phyloP scores from a whole-genome alignment of 1,140 invertebrate genomes.

The Drosophila asahinai region DNA sequence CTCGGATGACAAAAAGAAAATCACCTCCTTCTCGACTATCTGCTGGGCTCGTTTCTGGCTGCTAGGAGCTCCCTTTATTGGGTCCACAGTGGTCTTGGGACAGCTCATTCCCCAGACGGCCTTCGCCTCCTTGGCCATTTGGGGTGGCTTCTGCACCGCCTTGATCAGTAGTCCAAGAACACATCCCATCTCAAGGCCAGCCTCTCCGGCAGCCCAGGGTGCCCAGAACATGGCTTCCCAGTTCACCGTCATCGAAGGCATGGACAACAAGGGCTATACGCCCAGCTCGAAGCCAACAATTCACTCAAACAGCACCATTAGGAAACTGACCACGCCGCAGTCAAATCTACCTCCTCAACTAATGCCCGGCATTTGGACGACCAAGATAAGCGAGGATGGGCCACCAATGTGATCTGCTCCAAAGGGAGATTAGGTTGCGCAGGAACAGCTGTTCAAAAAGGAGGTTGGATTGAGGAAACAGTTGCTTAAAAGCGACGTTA shows the following conservation, averaged over 20 bases:
- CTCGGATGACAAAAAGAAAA: slow-evolving; percentile 74
- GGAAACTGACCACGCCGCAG: slow-evolving; percentile 73
- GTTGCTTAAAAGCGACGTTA: neutral
- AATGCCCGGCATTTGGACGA: slow-evolving; percentile 84
- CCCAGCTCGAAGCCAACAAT: slow-evolving; percentile 67
- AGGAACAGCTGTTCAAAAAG: neutral
- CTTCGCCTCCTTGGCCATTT: slow-evolving; percentile 75
- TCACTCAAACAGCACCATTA: slow-evolving; percentile 59
- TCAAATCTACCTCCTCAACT: slow-evolving; percentile 84
- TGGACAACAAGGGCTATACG: slow-evolving; percentile 76
- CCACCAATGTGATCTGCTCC: slow-evolving; percentile 59
- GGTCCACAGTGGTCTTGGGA: slow-evolving; percentile 76
- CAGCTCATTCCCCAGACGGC: slow-evolving; percentile 79
- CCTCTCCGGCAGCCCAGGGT: slow-evolving; percentile 49
- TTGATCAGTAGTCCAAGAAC: slow-evolving; percentile 82
- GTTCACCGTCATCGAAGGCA: slow-evolving; percentile 69
- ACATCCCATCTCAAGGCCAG: slow-evolving; percentile 61
- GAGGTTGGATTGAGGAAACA: neutral
- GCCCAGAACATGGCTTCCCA: slow-evolving; percentile 73
- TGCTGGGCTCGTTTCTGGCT: slow-evolving; percentile 84
- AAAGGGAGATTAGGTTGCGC: slow-evolving; percentile 5
- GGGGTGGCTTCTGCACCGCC: slow-evolving; percentile 72
- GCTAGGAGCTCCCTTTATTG: slow-evolving; percentile 81
- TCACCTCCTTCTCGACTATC: slow-evolving; percentile 79
- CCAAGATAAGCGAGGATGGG: slow-evolving; percentile 71